Evolutionary conservation across 2,888 invertebrate genomes (phyloP).

Genomic region (Cataglyphis rosenhaueri): DNA sequence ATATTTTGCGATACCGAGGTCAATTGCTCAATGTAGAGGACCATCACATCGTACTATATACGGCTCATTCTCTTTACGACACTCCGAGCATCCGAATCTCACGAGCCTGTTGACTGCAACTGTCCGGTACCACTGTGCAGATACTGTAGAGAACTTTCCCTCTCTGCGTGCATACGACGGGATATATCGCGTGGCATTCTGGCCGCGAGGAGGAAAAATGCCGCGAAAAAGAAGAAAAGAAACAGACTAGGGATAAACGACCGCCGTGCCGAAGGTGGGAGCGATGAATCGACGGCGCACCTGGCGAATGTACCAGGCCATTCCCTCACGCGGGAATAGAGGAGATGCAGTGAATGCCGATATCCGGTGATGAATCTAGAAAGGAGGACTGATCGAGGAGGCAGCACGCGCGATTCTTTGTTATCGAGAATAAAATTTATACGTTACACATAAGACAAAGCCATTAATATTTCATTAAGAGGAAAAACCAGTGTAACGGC

Average conservation of each 20-base stretch:
- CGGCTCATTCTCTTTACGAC: conserved; percentile 82
- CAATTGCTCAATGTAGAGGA: not conserved
- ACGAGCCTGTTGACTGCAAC: conserved; percentile 63
- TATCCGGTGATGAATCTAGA: conserved; percentile 36
- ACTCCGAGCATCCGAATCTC: conserved; percentile 65
- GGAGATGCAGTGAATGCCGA: conserved; percentile 23
- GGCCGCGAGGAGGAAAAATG: conserved; percentile 30
- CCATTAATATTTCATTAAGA: not conserved
- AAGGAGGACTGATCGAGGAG: not conserved
- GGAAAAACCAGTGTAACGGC: too few species aligned
- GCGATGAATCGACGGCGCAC: conserved; percentile 19
- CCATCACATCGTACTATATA: not conserved
- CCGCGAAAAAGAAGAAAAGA: conserved; percentile 34
- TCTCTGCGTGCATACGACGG: conserved; percentile 63
- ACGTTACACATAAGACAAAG: not conserved
- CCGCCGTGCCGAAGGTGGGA: conserved; percentile 46
- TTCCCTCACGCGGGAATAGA: conserved; percentile 41
- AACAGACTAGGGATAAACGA: conserved; percentile 40
- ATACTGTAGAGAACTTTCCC: conserved; percentile 72
- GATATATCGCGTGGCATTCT: conserved; percentile 61
- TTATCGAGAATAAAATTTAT: not conserved
- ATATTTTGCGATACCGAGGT: not conserved
- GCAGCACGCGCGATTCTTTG: not conserved
- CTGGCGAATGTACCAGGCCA: conserved; percentile 34
- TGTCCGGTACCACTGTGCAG: conserved; percentile 57